Base-by-base conservation (phyloP, 2,888 invertebrate species). In the Zhengitettix transpicula region DNA sequence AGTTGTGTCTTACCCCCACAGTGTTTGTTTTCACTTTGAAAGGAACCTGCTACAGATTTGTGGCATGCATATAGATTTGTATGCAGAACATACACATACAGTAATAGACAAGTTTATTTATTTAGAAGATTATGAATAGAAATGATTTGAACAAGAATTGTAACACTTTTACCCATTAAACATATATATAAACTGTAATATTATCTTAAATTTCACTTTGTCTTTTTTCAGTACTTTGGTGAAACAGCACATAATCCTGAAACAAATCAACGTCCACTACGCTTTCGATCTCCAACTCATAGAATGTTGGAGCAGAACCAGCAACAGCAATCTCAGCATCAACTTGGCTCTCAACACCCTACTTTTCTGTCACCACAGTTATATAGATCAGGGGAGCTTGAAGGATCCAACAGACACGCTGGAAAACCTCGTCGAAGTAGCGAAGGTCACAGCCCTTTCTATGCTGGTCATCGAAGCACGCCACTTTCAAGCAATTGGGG, bases 221-320 rank as follows among this genome's bases (percentile, higher is more conserved):
- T 56, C 52, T 28, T 28, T 28, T 73, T 74, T 15, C 75, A 92
- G 91, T 91, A 89, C 75, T 93, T 90, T 74, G 85, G 90, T 66
- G 88, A 89, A 71, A 89, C 90, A 64, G 93, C 93, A 28, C 89
- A 93, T 73, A 89, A 91, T 71, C 90, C 93, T 54, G 87, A 89
- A 73, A 84, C 89, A 66, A 90, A 90, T 74, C 87, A 85, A 71
- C 78, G 82, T 62, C 77, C 78, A 51, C 61, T 60, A 52, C 73
- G 74, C 17, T 64, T 72, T 47, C 69, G 71, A 57, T 72, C 74
- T 2, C 76, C 74, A 9, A 69, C 61, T 11, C 56, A 40, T 14
- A 10, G 56, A 60, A 42, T 58, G 67, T 73, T 74, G 59, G 71
- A 77, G 65, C 73, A 74, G 58, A 68, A 74, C 59, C 63, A 65